Evolutionary conservation across 2,113 vertebrate species (phyloP), one percentile per base, ranked within the genome.

Genomic region (Electrona antarctica): DNA sequence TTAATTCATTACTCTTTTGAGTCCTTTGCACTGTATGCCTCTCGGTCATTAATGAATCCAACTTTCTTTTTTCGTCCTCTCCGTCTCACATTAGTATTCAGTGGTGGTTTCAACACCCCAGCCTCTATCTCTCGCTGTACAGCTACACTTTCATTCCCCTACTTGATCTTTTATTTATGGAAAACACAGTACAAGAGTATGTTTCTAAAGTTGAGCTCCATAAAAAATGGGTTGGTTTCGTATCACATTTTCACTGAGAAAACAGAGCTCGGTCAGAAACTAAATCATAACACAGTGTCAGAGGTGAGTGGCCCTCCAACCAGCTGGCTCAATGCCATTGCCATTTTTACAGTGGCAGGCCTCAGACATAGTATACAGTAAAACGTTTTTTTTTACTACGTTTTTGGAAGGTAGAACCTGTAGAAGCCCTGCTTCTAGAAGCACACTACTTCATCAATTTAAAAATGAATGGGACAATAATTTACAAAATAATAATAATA

Each of bases 261-360:
- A 63, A 4, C 56, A 69, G 50, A 78, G 67, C 67, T 69, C 48
- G 67, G 63, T 59, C 7, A 14, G 63, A 28, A 56, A 60, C 65
- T 65, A 72, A 71, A 60, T 54, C 52, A 6, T 54, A 13, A 13
- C 12, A 54, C 52, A 54, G 21, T 21, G 48, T 70, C 73, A 74
- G 67, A 79, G 76, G 80, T 75, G 83, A 81, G 76, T 64, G 72
- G 73, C 80, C 77, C 73, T 78, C 88, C 88, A 88, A 89, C 81
- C 78, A 83, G 85, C 78, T 74, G 75, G 76, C 71, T 69, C 71
- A 67, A 56, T 33, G 76, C 75, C 7, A 58, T 73, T 56, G 71
- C 67, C 83, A n/a, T n/a, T n/a, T n/a, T n/a, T n/a, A n/a, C n/a
- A 41, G 33, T 21, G 21, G 21, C 21, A 21, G 21, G 33, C 33